Percentiles rank a stretch among this genome's conserved stretches.
phyloP scores from a whole-genome alignment of 2,797 vertebrate genomes.

The Cichlasoma orientale region DNA sequence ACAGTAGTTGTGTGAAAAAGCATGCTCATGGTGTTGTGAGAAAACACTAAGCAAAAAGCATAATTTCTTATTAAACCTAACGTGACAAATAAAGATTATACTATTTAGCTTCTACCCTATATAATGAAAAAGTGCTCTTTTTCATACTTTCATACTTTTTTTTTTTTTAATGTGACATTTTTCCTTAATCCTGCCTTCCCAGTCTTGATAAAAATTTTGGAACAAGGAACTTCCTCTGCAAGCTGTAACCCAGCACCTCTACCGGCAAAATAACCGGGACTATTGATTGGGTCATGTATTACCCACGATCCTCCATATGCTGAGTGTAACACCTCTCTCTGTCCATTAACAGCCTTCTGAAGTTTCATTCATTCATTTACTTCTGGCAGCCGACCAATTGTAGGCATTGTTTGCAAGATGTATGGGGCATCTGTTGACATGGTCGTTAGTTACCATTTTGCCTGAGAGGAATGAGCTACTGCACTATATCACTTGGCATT shows the following conservation, averaged over 20 bases:
- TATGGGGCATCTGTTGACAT: constrained; percentile 75
- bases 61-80: neutral
- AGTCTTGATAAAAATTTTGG: neutral
- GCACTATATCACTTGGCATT: constrained; percentile 73
- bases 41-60: neutral
- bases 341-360: constrained; percentile 75
- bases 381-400: constrained; percentile 70
- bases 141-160: neutral
- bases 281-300: constrained; percentile 76
- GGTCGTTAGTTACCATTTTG: constrained; percentile 75
- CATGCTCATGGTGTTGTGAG: neutral
- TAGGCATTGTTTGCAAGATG: constrained; percentile 74
- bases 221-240: constrained; percentile 20
- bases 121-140: neutral
- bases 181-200: neutral
- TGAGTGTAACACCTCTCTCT: constrained; percentile 74
- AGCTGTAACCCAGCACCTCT: constrained; percentile 69
- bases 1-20: neutral
- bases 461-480: constrained; percentile 70
- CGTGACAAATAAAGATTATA: neutral
- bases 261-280: constrained; percentile 65
- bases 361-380: constrained; percentile 76
- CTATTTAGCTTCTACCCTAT: neutral
- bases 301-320: constrained; percentile 74
- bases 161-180: neutral